phyloP scores from a whole-genome alignment of 2,888 invertebrate species.

The Copidosoma aretas region DNA sequence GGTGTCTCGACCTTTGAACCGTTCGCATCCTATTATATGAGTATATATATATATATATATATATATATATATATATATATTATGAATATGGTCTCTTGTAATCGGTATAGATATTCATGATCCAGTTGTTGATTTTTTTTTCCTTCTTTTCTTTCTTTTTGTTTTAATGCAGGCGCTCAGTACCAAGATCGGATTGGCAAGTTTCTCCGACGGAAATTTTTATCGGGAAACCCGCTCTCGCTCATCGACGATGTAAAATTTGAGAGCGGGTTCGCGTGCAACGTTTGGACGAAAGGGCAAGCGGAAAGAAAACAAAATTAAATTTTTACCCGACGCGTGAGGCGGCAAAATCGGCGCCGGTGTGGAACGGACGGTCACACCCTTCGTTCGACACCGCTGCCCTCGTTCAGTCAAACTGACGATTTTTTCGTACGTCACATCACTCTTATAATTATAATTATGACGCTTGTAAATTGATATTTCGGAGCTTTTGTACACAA shows the following conservation, averaged over 20 bases:
- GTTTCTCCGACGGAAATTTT: neutral
- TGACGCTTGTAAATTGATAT: no score
- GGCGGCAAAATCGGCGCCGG: conserved; percentile 21
- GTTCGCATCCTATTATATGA: conserved; percentile 12
- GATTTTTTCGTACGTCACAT: conserved; percentile 18
- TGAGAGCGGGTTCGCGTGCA: neutral
- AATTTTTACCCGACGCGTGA: no score
- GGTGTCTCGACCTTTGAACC: conserved; percentile 20
- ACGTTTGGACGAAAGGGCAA: conserved; percentile 1
- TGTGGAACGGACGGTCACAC: conserved; percentile 30
- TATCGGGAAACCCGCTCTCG: neutral
- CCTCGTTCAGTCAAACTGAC: conserved; percentile 36
- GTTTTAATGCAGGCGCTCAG: conserved; percentile 24
- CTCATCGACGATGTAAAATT: conserved; percentile 8
- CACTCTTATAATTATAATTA: no score
- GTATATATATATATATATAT: no score
- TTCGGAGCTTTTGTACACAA: conserved; percentile 13
- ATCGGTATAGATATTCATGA: conserved; percentile 13
- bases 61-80: no score
- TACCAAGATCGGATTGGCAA: conserved; percentile 22
- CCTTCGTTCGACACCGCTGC: conserved; percentile 36
- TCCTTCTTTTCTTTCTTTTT: neutral
- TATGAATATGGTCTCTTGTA: no score
- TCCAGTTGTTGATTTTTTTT: conserved; percentile 18
- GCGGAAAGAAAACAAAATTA: neutral